Conservation (phyloP, 2,888 invertebrate genomes). For the Operophtera brumata region DNA sequence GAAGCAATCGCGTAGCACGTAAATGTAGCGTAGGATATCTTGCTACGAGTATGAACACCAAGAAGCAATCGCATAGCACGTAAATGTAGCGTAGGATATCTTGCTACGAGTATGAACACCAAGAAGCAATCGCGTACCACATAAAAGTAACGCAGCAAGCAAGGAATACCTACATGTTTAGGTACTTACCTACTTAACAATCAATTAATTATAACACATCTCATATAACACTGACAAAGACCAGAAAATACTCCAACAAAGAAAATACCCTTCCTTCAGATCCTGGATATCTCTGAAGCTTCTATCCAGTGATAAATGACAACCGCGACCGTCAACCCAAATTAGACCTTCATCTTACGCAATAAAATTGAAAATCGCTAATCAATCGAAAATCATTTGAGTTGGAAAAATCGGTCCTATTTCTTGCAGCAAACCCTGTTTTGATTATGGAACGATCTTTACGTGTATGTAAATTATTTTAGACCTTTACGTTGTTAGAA, state of each 20-base stretch:
- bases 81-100: no score
- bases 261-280: conserved; percentile 52
- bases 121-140: no score
- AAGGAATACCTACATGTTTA: no score
- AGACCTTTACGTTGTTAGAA: neutral
- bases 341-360: neutral
- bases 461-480: conserved; percentile 2
- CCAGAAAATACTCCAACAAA: conserved; percentile 13
- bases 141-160: no score
- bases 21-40: no score
- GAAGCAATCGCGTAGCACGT: no score
- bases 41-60: no score
- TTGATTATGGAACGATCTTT: neutral
- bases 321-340: conserved; percentile 6
- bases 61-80: neutral
- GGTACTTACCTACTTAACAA: no score
- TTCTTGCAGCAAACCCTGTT: conserved; percentile 27
- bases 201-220: no score
- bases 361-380: conserved; percentile 7
- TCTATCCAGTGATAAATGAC: conserved; percentile 67
- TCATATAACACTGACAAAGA: neutral
- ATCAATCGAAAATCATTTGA: conserved; percentile 10
- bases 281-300: conserved; percentile 44
- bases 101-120: no score
- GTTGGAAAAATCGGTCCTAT: conserved; percentile 13